Conservation (phyloP, 2,797 vertebrate genomes). For the Rhincodon typus region DNA sequence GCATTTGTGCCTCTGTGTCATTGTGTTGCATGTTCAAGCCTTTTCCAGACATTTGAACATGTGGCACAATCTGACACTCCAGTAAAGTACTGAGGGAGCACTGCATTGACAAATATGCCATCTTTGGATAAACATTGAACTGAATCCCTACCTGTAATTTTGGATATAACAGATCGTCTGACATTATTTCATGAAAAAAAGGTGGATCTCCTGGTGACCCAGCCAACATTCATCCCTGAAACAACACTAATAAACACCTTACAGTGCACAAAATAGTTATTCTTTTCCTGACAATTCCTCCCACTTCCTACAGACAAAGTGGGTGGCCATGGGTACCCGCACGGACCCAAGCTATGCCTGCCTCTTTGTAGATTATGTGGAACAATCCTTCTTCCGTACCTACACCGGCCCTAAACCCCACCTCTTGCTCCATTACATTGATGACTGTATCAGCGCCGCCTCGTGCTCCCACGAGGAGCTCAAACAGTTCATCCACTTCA, state of each 20-base stretch:
- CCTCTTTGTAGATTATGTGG: too few relatives aligned
- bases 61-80: background rate
- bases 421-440: too few relatives aligned
- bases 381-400: too few relatives aligned
- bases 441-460: too few relatives aligned
- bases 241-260: background rate
- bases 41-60: background rate
- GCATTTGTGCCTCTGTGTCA: background rate
- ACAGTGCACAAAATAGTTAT: background rate
- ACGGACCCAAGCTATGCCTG: too few relatives aligned
- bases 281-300: background rate
- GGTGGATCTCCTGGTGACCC: background rate
- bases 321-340: too few relatives aligned
- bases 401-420: too few relatives aligned
- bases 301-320: too few relatives aligned
- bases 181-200: background rate
- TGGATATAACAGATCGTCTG: background rate
- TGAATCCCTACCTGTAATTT: background rate
- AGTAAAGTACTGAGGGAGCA: too few relatives aligned
- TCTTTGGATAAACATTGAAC: background rate
- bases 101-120: too few relatives aligned
- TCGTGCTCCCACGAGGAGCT: too few relatives aligned
- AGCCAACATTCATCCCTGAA: background rate
- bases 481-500: too few relatives aligned
- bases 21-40: background rate